Base-by-base conservation (phyloP, 2,113 vertebrate species). In the Girardinichthys multiradiatus region DNA sequence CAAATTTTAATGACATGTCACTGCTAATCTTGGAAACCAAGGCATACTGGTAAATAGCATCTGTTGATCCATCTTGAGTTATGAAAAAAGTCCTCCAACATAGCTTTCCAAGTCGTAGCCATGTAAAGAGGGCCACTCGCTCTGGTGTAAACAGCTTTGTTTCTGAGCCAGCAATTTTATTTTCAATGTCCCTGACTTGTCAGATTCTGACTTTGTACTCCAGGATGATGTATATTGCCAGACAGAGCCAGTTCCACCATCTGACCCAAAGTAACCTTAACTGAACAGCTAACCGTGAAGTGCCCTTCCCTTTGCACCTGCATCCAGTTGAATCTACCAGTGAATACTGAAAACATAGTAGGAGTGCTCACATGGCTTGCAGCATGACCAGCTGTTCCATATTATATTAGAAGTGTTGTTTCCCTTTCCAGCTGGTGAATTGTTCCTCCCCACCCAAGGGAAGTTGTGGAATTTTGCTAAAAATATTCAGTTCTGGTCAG, bases 121-220 rank as follows among this genome's bases (percentile, higher is more conserved):
- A 45, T 9, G 57, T 31, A 26, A 35, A 72, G 63, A 69, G 61
- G 33, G 17, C 57, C 39, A 62, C 29, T 29, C 66, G 57, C 60
- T 65, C 42, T 54, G 57, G 2, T 77, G 71, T 60, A 75, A 69
- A 33, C 12, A 76, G 12, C 64, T 64, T 61, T 54, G 51, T 57
- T 51, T 51, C 48, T 51, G 45, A 72, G 65, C 26, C 78, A 75
- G 45, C 37, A 30, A 24, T 59, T 54, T 65, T 62, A 80, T 37
- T 78, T 65, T 68, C 67, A 33, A n/a, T 64, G 79, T 78, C 35
- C 33, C 51, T 37, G 37, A 70, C 74, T 83, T 77, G 67, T 77
- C 80, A 45, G 64, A 24, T 60, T 35, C 74, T 87, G 90, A 88
- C 89, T 89, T 81, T 79, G 19, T 48, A 33, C 57, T 73, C 83